Evolutionary conservation across 2,113 vertebrate genomes (phyloP), one percentile per base, ranked within the genome.

Genomic region (Proterorhinus semilunaris): DNA sequence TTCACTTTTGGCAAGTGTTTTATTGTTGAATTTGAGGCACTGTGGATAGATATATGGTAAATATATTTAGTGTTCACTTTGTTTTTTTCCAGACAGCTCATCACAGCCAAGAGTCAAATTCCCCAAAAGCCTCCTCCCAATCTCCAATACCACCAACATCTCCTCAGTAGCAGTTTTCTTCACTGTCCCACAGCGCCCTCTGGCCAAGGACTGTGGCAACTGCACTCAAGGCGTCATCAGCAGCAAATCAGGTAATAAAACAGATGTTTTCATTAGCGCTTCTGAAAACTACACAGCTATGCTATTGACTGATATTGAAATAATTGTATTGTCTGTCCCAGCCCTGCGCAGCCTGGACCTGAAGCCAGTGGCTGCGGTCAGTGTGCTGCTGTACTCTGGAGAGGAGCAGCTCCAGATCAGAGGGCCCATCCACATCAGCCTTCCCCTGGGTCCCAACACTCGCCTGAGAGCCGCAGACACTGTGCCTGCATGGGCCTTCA

Each of bases 401-500:
- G 94, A 92, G 1, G 91, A 92, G 74, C 92, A 97, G 78, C 79
- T 98, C 72, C 91, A 93, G 12, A 81, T 98, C 13, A 90, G 90
- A 3, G 97, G 97, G 42, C 93, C 95, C 27, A 86, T 98, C 82
- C 94, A 96, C 58, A 85, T 98, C 62, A 95, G 92, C 1, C 90
- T 98, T 46, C 96, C 96, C 6, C 88, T 99, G 66, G 69, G 90
- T 7, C 88, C 82, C 63, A 55, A 76, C 75, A 90, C 84, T 36
- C 51, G 73, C 62, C 46, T 94, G 6, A 90, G 89, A 69, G 76
- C 88, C 2, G 93, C 94, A 1, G 94, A 96, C 47, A 90, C 93
- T 1, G 69, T 98, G 47, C 95, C 94, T 17, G 96, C 96, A 0
- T 98, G 96, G 96, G 92, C 93, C 15, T 96, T 98, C 5, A 93